These are phyloP conservation scores for Hippocampus barbouri DNA, from an alignment of 2,113 vertebrate species.

Conservation along the genomic window DNA sequence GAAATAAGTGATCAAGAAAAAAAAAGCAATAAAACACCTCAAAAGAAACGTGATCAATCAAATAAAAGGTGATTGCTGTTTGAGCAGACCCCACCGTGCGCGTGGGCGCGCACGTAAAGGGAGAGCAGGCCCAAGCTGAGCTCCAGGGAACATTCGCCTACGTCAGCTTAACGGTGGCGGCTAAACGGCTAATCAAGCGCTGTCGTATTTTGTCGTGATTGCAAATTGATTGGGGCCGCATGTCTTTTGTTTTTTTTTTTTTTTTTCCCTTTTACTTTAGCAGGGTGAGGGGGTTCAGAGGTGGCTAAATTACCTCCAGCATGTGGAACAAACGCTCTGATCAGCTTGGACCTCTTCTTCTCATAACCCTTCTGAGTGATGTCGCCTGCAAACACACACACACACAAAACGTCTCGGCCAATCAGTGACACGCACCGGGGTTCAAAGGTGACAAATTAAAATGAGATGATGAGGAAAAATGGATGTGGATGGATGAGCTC, in stretches of 20 bases:
- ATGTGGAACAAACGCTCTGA: constrained; percentile 89
- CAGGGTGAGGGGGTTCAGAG: constrained; percentile 46
- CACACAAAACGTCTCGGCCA: constrained; percentile 53
- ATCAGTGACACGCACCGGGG: constrained; percentile 13
- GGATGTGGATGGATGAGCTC: neutral
- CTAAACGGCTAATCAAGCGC: constrained; percentile 15
- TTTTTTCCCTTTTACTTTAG: neutral
- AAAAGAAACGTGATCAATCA: neutral
- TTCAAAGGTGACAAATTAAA: neutral
- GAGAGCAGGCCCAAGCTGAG: constrained; percentile 63
- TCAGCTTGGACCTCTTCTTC: constrained; percentile 95
- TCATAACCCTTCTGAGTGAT: constrained; percentile 98
- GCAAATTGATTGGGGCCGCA: constrained; percentile 18
- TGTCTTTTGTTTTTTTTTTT: constrained; percentile 8
- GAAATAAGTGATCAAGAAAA: constrained; percentile 10
- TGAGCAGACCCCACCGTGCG: constrained; percentile 7
- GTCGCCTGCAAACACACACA: constrained; percentile 82
- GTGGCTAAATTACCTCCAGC: constrained; percentile 70
- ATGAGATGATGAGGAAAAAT: neutral
- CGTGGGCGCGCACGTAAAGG: constrained; percentile 22
- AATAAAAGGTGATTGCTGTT: neutral
- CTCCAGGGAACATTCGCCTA: constrained; percentile 53
- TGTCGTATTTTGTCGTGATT: constrained; percentile 30
- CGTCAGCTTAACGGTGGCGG: constrained; percentile 38
- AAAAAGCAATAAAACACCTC: too few relatives aligned